These are phyloP conservation scores for Opisthocomus hoazin DNA, from an alignment of 2,113 vertebrate species.

Conservation along the genomic window DNA sequence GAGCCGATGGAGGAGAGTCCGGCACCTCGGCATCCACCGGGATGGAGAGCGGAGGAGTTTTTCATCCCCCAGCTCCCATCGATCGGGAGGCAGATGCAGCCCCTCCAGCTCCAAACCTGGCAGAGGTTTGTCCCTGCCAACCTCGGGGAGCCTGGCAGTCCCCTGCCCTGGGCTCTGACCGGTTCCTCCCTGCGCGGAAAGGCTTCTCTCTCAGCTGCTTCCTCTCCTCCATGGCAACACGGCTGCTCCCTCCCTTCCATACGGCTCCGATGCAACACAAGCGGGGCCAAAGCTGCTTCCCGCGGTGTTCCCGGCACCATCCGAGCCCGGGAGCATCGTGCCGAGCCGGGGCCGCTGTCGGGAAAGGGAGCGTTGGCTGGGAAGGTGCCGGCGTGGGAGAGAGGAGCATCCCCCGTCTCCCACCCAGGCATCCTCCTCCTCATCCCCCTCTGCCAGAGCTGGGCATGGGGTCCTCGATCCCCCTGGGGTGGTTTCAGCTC, in stretches of 20 bases:
- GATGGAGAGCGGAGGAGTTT: background rate
- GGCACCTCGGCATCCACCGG: rapidly evolving
- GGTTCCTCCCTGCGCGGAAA: background rate
- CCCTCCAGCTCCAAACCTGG: background rate
- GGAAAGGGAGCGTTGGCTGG: too few relatives aligned
- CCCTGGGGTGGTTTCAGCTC: background rate
- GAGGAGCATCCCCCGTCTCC: background rate
- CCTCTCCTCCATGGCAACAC: constrained; percentile 52
- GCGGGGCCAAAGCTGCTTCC: background rate
- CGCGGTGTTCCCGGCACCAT: rapidly evolving
- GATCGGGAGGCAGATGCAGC: background rate
- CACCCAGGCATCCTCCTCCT: background rate
- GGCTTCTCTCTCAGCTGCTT: constrained; percentile 40
- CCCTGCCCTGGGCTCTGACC: background rate
- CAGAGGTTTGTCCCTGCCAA: background rate
- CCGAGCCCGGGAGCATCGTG: too few relatives aligned
- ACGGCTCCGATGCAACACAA: background rate
- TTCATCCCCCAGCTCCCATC: background rate
- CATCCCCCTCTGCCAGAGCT: rapidly evolving
- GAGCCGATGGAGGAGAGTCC: background rate
- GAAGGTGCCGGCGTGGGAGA: too few relatives aligned
- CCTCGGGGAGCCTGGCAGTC: background rate
- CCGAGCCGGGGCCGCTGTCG: too few relatives aligned
- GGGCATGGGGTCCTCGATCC: rapidly evolving
- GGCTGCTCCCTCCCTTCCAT: background rate